Percentiles rank a stretch among this genome's conserved stretches.
These are phyloP conservation scores for Leucoraja ocellata DNA, from an alignment of 2,797 vertebrate genomes.

Conservation along the genomic window DNA sequence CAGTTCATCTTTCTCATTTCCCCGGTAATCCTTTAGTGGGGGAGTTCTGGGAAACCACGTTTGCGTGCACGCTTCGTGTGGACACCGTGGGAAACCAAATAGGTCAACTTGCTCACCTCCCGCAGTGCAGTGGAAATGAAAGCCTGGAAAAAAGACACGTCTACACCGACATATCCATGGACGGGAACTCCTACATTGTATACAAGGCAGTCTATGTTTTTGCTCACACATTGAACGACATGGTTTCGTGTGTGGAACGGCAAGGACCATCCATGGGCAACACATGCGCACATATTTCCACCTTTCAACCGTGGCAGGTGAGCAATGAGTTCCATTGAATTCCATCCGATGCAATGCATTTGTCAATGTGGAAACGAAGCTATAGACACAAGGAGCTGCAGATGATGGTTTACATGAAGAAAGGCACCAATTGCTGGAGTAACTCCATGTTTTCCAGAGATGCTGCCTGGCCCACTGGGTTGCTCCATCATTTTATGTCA, in stretches of 20 bases:
- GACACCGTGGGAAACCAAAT: too few species aligned
- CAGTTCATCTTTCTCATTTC: conserved; percentile 42
- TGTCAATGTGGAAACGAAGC: too few species aligned
- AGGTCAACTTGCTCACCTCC: neutral
- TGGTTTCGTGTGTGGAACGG: neutral
- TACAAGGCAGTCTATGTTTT: conserved; percentile 34
- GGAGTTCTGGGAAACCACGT: conserved; percentile 57
- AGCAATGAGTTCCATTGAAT: neutral
- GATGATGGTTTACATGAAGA: too few species aligned
- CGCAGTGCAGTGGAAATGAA: conserved; percentile 13
- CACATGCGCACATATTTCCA: neutral
- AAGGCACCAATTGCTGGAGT: too few species aligned
- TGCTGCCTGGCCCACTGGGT: too few species aligned
- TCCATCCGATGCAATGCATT: too few species aligned
- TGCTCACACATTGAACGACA: conserved; percentile 1
- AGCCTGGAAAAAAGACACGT: neutral
- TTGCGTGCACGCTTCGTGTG: neutral
- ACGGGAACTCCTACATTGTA: conserved; percentile 26
- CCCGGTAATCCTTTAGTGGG: conserved; percentile 48
- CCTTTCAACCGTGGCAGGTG: conserved; percentile 37
- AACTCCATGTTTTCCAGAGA: too few species aligned
- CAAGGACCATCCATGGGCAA: conserved; percentile 23
- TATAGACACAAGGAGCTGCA: too few species aligned
- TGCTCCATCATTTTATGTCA: too few species aligned
- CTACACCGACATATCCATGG: neutral